Percentiles rank a stretch among this genome's conserved stretches.
Evolutionary conservation across 2,888 invertebrate species (phyloP).

Genomic region (Plebejus anna): DNA sequence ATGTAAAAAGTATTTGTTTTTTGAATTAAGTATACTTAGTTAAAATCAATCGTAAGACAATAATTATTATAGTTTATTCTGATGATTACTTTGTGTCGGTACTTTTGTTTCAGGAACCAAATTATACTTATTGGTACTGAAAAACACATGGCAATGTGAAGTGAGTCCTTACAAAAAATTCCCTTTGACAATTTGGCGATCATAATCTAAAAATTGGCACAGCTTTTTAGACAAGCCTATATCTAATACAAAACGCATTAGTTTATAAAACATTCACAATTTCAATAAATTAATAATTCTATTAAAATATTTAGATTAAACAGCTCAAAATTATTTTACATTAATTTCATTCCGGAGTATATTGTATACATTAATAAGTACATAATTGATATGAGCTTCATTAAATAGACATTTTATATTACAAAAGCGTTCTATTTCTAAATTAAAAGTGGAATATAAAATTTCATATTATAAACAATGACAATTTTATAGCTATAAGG

Average conservation of each 20-base stretch:
- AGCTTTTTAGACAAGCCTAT: conserved; percentile 36
- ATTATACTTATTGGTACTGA: background rate
- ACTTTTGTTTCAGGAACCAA: background rate
- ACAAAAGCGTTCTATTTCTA: conserved; percentile 52
- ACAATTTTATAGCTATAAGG: conserved; percentile 62
- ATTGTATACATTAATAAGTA: conserved; percentile 37
- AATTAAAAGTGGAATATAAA: conserved; percentile 55
- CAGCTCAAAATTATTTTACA: conserved; percentile 40
- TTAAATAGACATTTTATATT: conserved; percentile 47
- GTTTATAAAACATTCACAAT: conserved; percentile 44
- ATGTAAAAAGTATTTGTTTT: background rate
- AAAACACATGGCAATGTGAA: background rate
- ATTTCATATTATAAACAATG: conserved; percentile 55
- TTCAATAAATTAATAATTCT: conserved; percentile 45
- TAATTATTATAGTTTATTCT: background rate
- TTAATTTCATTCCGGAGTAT: conserved; percentile 29
- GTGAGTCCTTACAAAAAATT: conserved; percentile 25
- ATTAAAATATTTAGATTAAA: conserved; percentile 38
- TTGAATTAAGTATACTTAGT: background rate
- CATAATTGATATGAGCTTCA: conserved; percentile 50
- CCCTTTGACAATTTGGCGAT: conserved; percentile 48
- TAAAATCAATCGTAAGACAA: background rate
- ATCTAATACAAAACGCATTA: conserved; percentile 41
- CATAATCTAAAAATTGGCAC: conserved; percentile 66
- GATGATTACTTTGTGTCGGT: background rate